A percentile compares a stretch with the other conserved stretches of the same genome.
phyloP scores from a whole-genome alignment of 92 coral and sea anemone genomes.

The Bergia sp. region DNA sequence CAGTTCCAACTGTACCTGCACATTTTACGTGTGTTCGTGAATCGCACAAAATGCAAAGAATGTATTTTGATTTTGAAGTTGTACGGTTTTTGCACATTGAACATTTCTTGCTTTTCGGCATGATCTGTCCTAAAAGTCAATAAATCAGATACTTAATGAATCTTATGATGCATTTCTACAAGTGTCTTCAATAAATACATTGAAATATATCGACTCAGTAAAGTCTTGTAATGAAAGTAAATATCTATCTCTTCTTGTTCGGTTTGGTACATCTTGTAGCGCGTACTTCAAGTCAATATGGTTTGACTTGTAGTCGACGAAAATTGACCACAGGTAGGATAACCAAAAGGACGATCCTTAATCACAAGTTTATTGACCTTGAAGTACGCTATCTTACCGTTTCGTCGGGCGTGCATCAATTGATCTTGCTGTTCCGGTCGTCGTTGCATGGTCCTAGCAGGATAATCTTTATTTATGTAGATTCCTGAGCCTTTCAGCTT shows the following conservation, averaged over 20 bases:
- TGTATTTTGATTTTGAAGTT: too few relatives aligned
- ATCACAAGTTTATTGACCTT: not conserved
- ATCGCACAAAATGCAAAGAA: too few relatives aligned
- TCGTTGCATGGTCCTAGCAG: slow-evolving; percentile 5
- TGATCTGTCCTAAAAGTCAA: too few relatives aligned
- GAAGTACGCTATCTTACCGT: not conserved
- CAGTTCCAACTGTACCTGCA: too few relatives aligned
- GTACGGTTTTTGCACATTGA: too few relatives aligned
- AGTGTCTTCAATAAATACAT: too few relatives aligned
- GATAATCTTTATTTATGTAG: not conserved
- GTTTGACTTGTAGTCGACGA: not conserved
- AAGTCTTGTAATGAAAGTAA: not conserved
- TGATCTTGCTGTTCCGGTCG: not conserved
- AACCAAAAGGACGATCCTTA: slow-evolving; percentile 1
- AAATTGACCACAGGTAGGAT: not conserved
- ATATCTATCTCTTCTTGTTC: not conserved
- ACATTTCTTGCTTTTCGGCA: too few relatives aligned
- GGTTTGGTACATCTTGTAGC: not conserved
- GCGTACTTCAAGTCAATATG: not conserved
- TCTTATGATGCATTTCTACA: too few relatives aligned
- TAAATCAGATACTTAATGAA: too few relatives aligned
- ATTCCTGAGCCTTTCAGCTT: not conserved
- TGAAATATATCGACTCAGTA: too few relatives aligned
- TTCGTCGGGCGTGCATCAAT: not conserved
- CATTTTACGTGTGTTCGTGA: too few relatives aligned